Percentiles rank a stretch among this genome's conserved stretches.
These are phyloP conservation scores for Achroia grisella DNA, from an alignment of 1,140 invertebrate species.

Conservation along the genomic window DNA sequence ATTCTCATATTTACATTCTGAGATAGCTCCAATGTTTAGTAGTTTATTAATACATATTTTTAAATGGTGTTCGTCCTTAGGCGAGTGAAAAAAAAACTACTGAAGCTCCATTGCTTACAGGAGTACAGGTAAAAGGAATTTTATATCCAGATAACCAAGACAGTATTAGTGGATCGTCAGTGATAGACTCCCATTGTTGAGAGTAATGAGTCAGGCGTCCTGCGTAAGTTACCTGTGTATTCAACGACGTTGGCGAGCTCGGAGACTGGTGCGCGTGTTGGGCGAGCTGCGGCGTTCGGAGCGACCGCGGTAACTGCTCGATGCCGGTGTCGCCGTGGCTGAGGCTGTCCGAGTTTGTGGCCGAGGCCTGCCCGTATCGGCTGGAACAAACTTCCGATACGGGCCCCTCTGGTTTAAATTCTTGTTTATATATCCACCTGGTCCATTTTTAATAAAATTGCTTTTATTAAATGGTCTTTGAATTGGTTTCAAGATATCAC, in stretches of 20 bases:
- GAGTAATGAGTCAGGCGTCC: slow-evolving; percentile 6
- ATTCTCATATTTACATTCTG: slow-evolving; percentile 4
- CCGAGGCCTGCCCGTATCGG: too few relatives aligned
- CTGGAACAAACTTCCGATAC: too few relatives aligned
- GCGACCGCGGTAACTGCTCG: too few relatives aligned
- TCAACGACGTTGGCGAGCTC: neutral
- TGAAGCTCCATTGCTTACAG: neutral
- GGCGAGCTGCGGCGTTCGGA: too few relatives aligned
- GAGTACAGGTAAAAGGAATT: slow-evolving; percentile 10
- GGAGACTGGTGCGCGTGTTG: too few relatives aligned
- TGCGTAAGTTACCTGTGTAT: slow-evolving; percentile 11
- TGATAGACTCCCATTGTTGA: slow-evolving; percentile 8
- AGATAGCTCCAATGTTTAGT: neutral
- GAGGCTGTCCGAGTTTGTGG: too few relatives aligned
- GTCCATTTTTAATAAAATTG: too few relatives aligned
- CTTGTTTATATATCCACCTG: too few relatives aligned
- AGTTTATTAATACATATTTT: neutral
- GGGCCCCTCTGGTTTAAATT: too few relatives aligned
- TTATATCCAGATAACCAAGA: slow-evolving; percentile 12
- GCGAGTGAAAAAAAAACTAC: neutral
- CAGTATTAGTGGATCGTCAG: slow-evolving; percentile 6
- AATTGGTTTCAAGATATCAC: too few relatives aligned
- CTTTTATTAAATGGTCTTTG: too few relatives aligned
- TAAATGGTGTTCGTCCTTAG: neutral
- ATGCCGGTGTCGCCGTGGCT: too few relatives aligned